Evolutionary conservation across 2,113 vertebrate genomes (phyloP), one percentile per base, ranked within the genome.

Genomic region (Lepidothrix coronata): DNA sequence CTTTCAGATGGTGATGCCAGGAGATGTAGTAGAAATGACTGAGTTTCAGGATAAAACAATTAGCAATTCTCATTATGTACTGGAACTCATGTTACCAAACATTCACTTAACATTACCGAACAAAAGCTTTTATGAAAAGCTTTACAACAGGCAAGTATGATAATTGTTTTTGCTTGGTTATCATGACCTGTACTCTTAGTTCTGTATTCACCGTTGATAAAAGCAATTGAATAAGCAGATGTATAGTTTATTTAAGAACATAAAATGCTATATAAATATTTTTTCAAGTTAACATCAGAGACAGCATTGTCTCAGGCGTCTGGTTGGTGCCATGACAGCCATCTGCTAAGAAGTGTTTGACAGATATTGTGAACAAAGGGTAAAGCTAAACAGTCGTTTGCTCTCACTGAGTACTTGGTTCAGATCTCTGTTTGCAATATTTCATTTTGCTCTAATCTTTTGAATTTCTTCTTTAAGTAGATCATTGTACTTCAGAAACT

Each of bases 1-100:
- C 78, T 95, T 97, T 67, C 96, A 99, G 99, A 99, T 99, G 99
- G 98, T 99, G 86, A 99, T 99, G 97, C 99, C 99, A 21, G 99
- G 99, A 82, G 99, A 99, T 94, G 97, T 98, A 49, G 89, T 97
- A 54, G 99, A 99, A 95, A 99, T 99, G 99, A 99, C 98, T 0
- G 99, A 99, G 76, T 99, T 99, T 97, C 99, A 99, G 94, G 99
- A 99, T 81, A 99, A 99, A 98, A 99, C 99, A 28, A 99, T 99
- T 94, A 99, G 98, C 96, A 99, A 98, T 97, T 99, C 99, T 63
- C 99, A 98, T 71, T 99, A 99, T 77, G 98, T 99, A 33, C 96
- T 99, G 83, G 99, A 99, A 89, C 98, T 99, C 70, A 98, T 71
- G 20, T 97, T 99, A 68, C 99, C 99, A 58, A 99, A 98, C 49